Evolutionary conservation across 2,797 vertebrate species (phyloP).

Genomic region (Gambusia yucatana): DNA sequence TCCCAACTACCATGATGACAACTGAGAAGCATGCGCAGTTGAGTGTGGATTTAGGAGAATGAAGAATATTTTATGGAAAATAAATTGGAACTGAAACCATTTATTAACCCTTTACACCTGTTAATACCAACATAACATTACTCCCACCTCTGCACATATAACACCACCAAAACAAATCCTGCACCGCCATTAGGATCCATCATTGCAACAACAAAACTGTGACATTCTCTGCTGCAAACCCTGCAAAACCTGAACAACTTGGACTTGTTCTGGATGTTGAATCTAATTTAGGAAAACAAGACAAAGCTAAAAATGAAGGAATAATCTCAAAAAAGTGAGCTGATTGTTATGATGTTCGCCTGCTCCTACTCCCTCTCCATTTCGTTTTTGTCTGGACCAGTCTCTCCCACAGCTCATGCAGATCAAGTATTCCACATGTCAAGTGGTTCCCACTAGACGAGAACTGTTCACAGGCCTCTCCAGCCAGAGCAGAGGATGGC

Average conservation of each 20-base stretch:
- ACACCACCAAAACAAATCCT: not conserved
- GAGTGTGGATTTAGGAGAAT: not conserved
- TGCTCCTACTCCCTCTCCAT: not conserved
- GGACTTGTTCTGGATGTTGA: not conserved
- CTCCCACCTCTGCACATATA: not conserved
- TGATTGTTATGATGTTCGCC: slow-evolving; percentile 14
- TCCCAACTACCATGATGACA: not conserved
- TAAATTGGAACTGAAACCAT: not conserved
- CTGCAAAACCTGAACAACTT: not conserved
- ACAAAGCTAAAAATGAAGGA: slow-evolving; percentile 9
- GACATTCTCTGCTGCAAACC: not conserved
- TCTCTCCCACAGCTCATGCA: slow-evolving; percentile 42
- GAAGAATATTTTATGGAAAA: not conserved
- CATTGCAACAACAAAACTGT: not conserved
- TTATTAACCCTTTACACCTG: not conserved
- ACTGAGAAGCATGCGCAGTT: not conserved
- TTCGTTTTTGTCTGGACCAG: slow-evolving; percentile 22
- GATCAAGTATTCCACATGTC: slow-evolving; percentile 59
- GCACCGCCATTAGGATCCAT: not conserved
- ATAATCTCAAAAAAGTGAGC: slow-evolving; percentile 12
- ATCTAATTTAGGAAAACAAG: not conserved
- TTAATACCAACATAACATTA: not conserved
- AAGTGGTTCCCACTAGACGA: slow-evolving; percentile 42
- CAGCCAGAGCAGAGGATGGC: slow-evolving; percentile 38
- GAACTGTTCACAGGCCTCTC: slow-evolving; percentile 60